phyloP scores from a whole-genome alignment of 2,113 vertebrate species.

The Pachyramphus minor region DNA sequence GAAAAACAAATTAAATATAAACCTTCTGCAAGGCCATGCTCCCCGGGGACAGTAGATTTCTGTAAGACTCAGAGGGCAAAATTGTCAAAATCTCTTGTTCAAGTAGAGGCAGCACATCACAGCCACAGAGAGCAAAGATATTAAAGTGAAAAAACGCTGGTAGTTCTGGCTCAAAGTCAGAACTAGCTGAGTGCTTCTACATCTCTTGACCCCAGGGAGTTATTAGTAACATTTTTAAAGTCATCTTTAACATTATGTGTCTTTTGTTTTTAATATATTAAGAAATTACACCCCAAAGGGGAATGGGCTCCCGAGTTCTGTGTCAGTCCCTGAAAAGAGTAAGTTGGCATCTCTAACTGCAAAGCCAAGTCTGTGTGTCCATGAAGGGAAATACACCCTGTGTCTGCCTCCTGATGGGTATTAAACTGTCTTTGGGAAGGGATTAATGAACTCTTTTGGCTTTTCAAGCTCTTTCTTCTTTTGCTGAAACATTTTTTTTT shows the following conservation, averaged over 20 bases:
- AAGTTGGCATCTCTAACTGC: neutral
- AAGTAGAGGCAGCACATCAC: neutral
- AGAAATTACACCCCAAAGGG: constrained; percentile 9
- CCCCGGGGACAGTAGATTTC: neutral
- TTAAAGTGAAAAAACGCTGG: neutral
- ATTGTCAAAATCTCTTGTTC: neutral
- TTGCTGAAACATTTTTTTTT: neutral
- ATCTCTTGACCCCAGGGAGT: neutral
- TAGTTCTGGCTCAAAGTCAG: constrained; percentile 6
- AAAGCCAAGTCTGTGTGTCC: neutral
- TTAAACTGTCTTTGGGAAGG: neutral
- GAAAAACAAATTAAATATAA: constrained; percentile 52
- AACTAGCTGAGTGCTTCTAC: neutral
- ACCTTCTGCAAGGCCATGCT: neutral
- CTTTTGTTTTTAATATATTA: constrained; percentile 27
- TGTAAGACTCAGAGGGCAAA: constrained; percentile 16
- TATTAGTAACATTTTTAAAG: constrained; percentile 23
- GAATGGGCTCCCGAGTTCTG: neutral
- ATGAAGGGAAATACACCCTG: neutral
- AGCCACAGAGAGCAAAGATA: neutral
- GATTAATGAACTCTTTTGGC: neutral
- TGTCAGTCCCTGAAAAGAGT: neutral
- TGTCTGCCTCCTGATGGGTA: neutral
- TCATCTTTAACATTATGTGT: constrained; percentile 2
- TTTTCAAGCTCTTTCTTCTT: neutral